Conservation (phyloP, 2,888 invertebrate genomes). For the Antheraea assamensis region DNA sequence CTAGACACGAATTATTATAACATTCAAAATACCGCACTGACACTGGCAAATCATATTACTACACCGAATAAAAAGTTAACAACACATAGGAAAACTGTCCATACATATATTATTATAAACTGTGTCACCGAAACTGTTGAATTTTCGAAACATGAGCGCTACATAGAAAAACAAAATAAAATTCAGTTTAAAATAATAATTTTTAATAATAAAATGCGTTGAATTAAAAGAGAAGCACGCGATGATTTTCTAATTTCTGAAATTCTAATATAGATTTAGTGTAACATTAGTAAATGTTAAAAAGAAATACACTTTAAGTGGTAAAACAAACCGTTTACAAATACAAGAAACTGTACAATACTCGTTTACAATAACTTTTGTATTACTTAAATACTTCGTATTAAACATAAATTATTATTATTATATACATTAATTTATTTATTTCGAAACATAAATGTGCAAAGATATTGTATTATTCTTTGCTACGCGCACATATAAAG, state of each 20-base stretch:
- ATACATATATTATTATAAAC: too few species aligned
- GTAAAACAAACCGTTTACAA: slow-evolving; percentile 19
- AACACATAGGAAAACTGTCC: too few species aligned
- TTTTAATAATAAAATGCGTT: too few species aligned
- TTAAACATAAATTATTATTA: slow-evolving; percentile 60
- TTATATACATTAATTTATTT: slow-evolving; percentile 8
- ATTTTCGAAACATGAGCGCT: too few species aligned
- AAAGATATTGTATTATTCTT: not conserved
- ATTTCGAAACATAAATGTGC: not conserved
- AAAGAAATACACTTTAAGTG: not conserved
- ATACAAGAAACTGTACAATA: slow-evolving; percentile 46
- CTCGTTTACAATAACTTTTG: slow-evolving; percentile 33
- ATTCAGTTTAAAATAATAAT: too few species aligned
- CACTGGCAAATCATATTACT: not conserved
- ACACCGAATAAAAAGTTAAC: not conserved
- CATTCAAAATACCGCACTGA: not conserved
- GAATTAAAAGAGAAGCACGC: too few species aligned
- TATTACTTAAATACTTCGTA: slow-evolving; percentile 54
- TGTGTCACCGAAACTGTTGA: too few species aligned
- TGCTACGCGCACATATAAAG: not conserved
- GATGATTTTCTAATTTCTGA: too few species aligned
- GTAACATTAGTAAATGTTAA: not conserved
- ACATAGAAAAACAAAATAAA: too few species aligned
- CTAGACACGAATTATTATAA: not conserved
- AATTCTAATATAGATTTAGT: too few species aligned